Conservation (phyloP, 2,113 vertebrate species). For the Climacteris rufus region DNA sequence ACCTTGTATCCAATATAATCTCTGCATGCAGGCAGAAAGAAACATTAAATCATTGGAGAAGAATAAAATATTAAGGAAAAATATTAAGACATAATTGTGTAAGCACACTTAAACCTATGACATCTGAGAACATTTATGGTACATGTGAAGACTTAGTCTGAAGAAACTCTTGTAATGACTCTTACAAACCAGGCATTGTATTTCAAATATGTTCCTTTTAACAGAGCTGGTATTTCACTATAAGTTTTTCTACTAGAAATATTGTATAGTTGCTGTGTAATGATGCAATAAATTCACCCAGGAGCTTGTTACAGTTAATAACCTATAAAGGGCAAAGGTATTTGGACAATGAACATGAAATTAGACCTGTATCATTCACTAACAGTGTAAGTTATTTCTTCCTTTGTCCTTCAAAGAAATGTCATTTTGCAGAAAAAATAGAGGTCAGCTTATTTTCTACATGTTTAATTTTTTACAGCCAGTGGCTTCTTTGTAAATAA, state of each 20-base stretch:
- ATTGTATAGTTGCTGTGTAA: background rate
- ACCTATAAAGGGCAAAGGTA: conserved; percentile 49
- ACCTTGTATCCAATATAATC: background rate
- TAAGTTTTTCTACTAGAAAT: background rate
- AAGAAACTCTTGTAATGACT: background rate
- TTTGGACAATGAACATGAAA: conserved; percentile 46
- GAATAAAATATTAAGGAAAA: background rate
- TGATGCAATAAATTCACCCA: conserved; percentile 34
- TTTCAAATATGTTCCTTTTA: background rate
- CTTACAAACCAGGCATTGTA: background rate
- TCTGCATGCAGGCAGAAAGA: background rate
- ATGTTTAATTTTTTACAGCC: conserved; percentile 49
- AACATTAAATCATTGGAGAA: background rate
- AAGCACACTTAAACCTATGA: background rate
- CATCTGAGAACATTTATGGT: background rate
- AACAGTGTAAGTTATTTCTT: conserved; percentile 10
- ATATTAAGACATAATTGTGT: background rate
- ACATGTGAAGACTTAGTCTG: background rate
- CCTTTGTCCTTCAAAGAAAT: conserved; percentile 22
- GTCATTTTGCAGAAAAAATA: background rate
- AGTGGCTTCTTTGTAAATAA: conserved; percentile 55
- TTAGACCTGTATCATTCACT: conserved; percentile 22
- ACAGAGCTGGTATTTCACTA: background rate
- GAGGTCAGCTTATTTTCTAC: conserved; percentile 40
- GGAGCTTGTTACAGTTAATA: conserved; percentile 50